A percentile compares a stretch with the other conserved stretches of the same genome.
Conservation (phyloP, 1,140 invertebrate genomes). For the Tribolium castaneum region DNA sequence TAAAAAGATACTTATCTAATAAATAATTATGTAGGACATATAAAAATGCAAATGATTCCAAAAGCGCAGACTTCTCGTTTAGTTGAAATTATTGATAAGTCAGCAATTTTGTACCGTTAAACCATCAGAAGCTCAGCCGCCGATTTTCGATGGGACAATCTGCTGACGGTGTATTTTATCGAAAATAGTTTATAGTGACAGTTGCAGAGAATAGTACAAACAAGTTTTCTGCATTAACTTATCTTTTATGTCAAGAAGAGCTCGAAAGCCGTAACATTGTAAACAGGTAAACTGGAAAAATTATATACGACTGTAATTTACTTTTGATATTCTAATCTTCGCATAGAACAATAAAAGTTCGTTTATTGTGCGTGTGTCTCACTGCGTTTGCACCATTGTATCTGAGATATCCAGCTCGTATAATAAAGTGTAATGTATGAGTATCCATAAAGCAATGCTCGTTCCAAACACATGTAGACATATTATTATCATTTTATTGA, state of each 20-base stretch:
- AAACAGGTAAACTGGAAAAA: background rate
- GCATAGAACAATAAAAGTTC: constrained; percentile 28
- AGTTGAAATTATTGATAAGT: background rate
- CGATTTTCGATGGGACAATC: background rate
- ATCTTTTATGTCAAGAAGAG: constrained; percentile 13
- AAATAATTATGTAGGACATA: too few species aligned
- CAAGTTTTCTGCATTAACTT: constrained; percentile 34
- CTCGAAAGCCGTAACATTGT: constrained; percentile 24
- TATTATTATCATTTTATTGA: constrained; percentile 41
- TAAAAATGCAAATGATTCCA: too few species aligned
- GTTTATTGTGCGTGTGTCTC: constrained; percentile 17
- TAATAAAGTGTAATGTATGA: constrained; percentile 30
- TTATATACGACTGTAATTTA: constrained; percentile 31
- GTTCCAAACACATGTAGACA: constrained; percentile 28
- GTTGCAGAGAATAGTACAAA: constrained; percentile 14
- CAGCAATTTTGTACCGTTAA: background rate
- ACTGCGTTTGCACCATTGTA: background rate
- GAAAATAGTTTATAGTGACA: constrained; percentile 11
- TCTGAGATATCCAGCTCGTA: background rate
- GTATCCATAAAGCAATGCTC: constrained; percentile 37
- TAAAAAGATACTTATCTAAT: too few species aligned
- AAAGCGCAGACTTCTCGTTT: background rate
- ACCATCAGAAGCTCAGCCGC: background rate
- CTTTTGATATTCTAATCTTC: constrained; percentile 32
- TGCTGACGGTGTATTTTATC: constrained; percentile 9